Conservation (phyloP, 2,113 vertebrate genomes). For the Dicerorhinus sumatrensis region DNA sequence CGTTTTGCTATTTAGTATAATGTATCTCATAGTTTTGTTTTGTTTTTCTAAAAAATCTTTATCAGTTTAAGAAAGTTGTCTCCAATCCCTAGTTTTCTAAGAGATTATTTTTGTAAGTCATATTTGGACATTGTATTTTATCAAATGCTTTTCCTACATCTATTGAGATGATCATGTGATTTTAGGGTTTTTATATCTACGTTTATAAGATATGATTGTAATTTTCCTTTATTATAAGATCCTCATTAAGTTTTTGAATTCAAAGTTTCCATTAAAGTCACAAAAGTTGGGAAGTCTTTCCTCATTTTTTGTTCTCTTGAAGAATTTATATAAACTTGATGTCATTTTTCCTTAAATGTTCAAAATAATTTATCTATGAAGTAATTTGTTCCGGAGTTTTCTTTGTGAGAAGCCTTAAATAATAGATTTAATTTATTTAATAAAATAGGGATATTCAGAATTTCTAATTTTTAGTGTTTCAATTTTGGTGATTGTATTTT, state of each 20-base stretch:
- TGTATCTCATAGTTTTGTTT: not conserved
- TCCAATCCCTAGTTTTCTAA: not conserved
- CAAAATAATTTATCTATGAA: not conserved
- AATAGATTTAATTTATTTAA: not conserved
- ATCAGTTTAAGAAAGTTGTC: not conserved
- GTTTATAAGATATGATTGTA: not conserved
- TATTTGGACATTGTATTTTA: not conserved
- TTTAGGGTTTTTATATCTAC: not conserved
- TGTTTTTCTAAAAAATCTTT: slow-evolving; percentile 5
- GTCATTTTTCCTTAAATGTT: not conserved
- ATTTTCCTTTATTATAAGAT: not conserved
- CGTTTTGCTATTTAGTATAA: not conserved
- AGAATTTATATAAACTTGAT: not conserved
- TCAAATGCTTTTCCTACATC: not conserved
- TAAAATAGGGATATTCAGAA: not conserved
- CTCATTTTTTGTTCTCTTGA: not conserved
- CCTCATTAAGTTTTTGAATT: not conserved
- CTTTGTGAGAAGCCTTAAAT: not conserved
- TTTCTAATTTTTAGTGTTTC: not conserved
- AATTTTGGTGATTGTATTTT: not conserved
- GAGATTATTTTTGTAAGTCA: not conserved
- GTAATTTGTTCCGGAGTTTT: not conserved
- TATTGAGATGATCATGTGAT: not conserved
- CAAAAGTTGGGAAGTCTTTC: not conserved
- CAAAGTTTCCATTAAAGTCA: not conserved